A percentile compares a stretch with the other conserved stretches of the same genome.
Conservation (phyloP, 2,888 invertebrate genomes). For the Agrotis exclamationis region DNA sequence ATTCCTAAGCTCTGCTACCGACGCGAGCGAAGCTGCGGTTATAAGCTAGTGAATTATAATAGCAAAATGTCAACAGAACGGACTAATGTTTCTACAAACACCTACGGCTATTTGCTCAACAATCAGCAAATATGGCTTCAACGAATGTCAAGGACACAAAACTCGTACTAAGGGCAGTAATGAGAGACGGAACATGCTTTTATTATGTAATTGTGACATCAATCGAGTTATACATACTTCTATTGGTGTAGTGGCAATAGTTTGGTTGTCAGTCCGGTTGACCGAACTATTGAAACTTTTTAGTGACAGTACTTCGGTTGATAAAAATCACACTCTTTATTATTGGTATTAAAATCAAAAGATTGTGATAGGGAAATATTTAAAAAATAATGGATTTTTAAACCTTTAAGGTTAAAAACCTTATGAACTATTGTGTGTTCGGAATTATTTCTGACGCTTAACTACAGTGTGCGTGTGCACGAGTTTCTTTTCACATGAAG, state of each 20-base stretch:
- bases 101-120: conserved; percentile 20
- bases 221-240: neutral
- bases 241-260: too few species aligned
- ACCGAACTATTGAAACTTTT: too few species aligned
- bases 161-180: neutral
- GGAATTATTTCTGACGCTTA: neutral
- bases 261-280: too few species aligned
- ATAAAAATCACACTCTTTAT: too few species aligned
- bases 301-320: too few species aligned
- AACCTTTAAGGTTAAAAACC: too few species aligned
- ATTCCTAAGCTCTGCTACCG: too few species aligned
- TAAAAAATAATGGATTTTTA: too few species aligned
- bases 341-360: too few species aligned
- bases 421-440: conserved; percentile 8
- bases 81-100: conserved; percentile 27
- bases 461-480: neutral
- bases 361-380: too few species aligned
- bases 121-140: conserved; percentile 29
- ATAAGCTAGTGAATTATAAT: neutral
- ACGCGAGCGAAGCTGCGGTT: neutral
- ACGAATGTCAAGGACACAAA: conserved; percentile 30
- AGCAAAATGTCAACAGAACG: neutral
- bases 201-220: neutral
- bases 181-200: neutral
- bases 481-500: conserved; percentile 2